Evolutionary conservation across 2,113 vertebrate genomes (phyloP).

Genomic region (Cebus imitator): DNA sequence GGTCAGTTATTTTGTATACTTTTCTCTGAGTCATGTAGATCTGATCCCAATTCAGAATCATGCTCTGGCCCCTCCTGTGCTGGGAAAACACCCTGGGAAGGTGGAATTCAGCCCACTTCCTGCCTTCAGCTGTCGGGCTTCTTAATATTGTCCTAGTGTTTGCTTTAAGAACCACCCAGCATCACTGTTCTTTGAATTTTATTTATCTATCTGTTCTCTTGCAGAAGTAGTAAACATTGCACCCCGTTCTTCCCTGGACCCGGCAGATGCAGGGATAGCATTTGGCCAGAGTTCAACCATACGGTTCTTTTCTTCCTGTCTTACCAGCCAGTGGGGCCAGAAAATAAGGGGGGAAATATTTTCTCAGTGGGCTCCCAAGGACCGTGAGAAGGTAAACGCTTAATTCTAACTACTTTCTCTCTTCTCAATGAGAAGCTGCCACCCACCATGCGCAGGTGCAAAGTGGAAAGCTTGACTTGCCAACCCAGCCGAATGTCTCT

Average conservation of each 20-base stretch:
- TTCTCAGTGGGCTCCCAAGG: background rate
- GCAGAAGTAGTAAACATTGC: background rate
- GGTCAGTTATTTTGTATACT: background rate
- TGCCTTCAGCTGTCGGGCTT: background rate
- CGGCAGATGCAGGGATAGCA: background rate
- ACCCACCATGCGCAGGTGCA: fast-evolving
- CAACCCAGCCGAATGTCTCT: background rate
- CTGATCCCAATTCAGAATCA: background rate
- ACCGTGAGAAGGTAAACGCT: background rate
- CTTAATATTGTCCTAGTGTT: background rate
- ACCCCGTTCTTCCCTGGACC: background rate
- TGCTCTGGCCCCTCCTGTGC: background rate
- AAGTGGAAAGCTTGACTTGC: background rate
- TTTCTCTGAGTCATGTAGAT: background rate
- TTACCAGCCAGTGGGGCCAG: background rate
- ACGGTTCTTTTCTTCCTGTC: background rate
- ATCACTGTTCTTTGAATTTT: background rate
- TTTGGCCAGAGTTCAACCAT: background rate
- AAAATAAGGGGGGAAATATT: background rate
- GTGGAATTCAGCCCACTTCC: too few species aligned
- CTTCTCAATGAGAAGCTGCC: background rate
- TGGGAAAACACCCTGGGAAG: background rate
- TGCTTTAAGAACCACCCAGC: background rate
- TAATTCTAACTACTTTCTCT: background rate
- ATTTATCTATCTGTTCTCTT: background rate